These are phyloP conservation scores for Scaptomyza parva DNA, from an alignment of 2,888 invertebrate genomes.

Conservation along the genomic window DNA sequence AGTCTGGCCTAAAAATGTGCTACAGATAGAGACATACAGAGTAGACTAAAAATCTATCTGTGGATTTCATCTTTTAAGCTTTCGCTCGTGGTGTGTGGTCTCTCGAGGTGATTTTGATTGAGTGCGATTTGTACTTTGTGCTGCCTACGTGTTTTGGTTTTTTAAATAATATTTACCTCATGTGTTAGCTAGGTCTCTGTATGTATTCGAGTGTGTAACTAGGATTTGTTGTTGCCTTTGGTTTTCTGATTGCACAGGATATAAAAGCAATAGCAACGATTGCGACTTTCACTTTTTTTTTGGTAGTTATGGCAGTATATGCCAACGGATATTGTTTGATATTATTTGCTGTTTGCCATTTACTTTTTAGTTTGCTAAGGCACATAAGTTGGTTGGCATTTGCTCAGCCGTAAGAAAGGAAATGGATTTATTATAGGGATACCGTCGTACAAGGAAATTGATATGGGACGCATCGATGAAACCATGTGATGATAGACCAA, in stretches of 20 bases:
- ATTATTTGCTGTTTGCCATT: slow-evolving; percentile 68
- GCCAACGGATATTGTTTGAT: slow-evolving; percentile 71
- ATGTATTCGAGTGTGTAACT: slow-evolving; percentile 32
- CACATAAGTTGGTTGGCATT: slow-evolving; percentile 42
- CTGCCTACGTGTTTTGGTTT: slow-evolving; percentile 75
- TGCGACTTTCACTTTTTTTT: slow-evolving; percentile 62
- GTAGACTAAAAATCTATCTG: slow-evolving; percentile 18
- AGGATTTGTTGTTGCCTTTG: slow-evolving; percentile 61
- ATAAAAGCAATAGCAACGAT: slow-evolving; percentile 20
- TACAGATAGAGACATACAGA: not conserved
- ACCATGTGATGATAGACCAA: slow-evolving; percentile 20
- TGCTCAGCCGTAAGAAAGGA: slow-evolving; percentile 51
- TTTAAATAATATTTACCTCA: slow-evolving; percentile 77
- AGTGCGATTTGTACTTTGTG: slow-evolving; percentile 78
- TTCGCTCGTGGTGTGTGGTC: slow-evolving; percentile 30
- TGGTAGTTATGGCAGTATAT: slow-evolving; percentile 27
- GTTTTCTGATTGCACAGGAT: slow-evolving; percentile 54
- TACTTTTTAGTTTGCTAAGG: slow-evolving; percentile 50
- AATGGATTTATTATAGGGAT: slow-evolving; percentile 49
- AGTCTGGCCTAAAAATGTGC: slow-evolving; percentile 7
- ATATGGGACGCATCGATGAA: slow-evolving; percentile 23
- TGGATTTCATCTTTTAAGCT: slow-evolving; percentile 68
- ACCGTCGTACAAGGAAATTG: slow-evolving; percentile 50
- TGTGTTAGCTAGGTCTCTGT: slow-evolving; percentile 43
- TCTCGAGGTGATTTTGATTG: slow-evolving; percentile 77